Evolutionary conservation across 2,113 vertebrate genomes (phyloP), one percentile per base, ranked within the genome.

Genomic region (Marmota flaviventris): DNA sequence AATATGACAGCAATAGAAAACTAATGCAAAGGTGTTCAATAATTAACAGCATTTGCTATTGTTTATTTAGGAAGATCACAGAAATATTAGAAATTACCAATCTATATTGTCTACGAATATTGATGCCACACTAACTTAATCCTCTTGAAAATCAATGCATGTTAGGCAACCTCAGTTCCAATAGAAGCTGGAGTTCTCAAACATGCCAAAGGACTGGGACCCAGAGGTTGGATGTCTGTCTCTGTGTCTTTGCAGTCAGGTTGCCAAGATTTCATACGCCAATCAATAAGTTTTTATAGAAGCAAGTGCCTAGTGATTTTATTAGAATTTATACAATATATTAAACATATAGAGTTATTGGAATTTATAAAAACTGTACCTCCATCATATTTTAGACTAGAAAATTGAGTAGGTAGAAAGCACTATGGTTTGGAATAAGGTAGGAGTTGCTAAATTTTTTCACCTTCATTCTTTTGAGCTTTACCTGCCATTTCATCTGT

Each of bases 31-130:
- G 51, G 85, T 85, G 10, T 72, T 94, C 14, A 95, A 82, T 39
- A 58, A 85, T 61, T 93, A 29, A 69, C 69, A 93, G 42, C 56
- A 91, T 73, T 18, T 89, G 27, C 22, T 78, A 63, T 84, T 85
- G 13, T 84, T 92, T 93, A 85, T 32, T 78, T 89, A 61, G 17
- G 5, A 48, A 70, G 32, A 85, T 70, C 34, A 56, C 56, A 75
- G 48, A 94, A 89, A 85, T 92, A n/a, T 89, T 79, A 86, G 56
- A 93, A 96, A 93, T 93, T 78, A 83, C 13, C 81, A 22, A 18
- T 70, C 22, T 70, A 1, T 78, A 83, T 77, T 34, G 25, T 93
- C 25, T 93, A 91, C 89, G n/a, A 85, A 48, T 78, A 82, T 18
- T 65, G 24, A 92, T 89, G 12, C 45, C 13, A 75, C 45, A 75